phyloP scores from a whole-genome alignment of 2,113 vertebrate genomes.

The Australoheros scitulus region DNA sequence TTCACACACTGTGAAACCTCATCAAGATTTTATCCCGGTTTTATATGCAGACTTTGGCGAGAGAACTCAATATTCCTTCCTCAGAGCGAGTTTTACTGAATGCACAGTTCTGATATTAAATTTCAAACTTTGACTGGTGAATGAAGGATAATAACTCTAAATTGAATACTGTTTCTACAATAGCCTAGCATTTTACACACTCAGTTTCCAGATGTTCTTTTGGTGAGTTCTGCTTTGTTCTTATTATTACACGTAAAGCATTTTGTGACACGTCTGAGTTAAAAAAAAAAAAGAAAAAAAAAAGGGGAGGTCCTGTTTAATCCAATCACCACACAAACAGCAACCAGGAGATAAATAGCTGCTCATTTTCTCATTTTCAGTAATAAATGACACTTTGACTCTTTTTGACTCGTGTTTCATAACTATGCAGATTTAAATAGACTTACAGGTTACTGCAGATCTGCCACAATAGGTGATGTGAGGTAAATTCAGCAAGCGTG shows the following conservation, averaged over 20 bases:
- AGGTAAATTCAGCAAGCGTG: neutral
- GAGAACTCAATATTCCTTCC: constrained; percentile 3
- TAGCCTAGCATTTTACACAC: neutral
- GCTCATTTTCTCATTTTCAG: constrained; percentile 18
- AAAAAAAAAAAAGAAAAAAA: neutral
- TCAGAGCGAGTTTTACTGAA: constrained; percentile 4
- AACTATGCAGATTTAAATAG: neutral
- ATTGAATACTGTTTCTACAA: neutral
- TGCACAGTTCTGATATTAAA: neutral
- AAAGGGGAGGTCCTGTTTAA: constrained; percentile 37
- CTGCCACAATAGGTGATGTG: neutral
- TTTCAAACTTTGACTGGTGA: neutral
- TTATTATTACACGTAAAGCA: constrained; percentile 7
- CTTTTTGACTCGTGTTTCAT: constrained; percentile 5
- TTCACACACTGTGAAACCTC: constrained; percentile 47
- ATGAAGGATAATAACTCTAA: neutral
- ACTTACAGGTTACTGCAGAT: neutral
- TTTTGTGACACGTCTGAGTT: constrained; percentile 45
- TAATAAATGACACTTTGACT: neutral
- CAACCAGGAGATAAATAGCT: constrained; percentile 34
- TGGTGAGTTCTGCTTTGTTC: neutral
- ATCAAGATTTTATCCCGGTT: constrained; percentile 26
- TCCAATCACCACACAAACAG: constrained; percentile 33
- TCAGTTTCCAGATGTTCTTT: neutral
- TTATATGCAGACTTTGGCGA: constrained; percentile 8